Evolutionary conservation across 2,113 vertebrate species (phyloP), one percentile per base, ranked within the genome.

Genomic region (Anguilla japonica): DNA sequence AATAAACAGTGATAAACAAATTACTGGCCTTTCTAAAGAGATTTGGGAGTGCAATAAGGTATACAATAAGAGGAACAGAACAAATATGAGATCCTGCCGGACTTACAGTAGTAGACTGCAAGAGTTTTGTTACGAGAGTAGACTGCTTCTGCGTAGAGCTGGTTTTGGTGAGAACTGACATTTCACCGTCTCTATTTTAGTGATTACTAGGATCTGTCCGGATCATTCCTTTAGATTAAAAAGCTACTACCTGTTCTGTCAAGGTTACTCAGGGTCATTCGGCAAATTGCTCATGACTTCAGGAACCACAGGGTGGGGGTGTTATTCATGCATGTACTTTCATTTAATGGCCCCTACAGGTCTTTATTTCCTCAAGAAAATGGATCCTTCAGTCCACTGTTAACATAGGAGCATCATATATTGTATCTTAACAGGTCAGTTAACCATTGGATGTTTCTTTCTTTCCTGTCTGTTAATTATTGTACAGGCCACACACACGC

Each of bases 401-500:
- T 85, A 40, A 85, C 8, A 80, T 3, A 83, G n/a, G 26, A 85
- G 43, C 18, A 67, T 84, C 7, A 84, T 75, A 75, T 75, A 26
- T 26, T 20, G 26, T 43, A 50, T 82, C 18, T 85, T 85, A 79
- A 40, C 34, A 11, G 50, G 46, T 53, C n/a, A 41, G 84, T 79
- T 79, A 85, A 79, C 50, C 84, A 79, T 79, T 85, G 9, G 41
- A 18, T 20, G 46, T 56, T 79, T 71, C 79, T 85, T 29, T 67
- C 50, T 78, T 85, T 79, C 46, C 46, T 75, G 18, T 56, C n/a
- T 41, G 71, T 40, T 79, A 85, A 85, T 85, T 41, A 79, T 85
- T 79, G 50, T 29, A 6, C 56, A 15, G 15, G 29, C 29, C 18
- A n/a, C 22, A 40, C 2, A 78, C 18, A 50, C 29, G n/a, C 13